Evolutionary conservation across 2,888 invertebrate genomes (phyloP), one percentile per base, ranked within the genome.

Genomic region (Arge pagana): DNA sequence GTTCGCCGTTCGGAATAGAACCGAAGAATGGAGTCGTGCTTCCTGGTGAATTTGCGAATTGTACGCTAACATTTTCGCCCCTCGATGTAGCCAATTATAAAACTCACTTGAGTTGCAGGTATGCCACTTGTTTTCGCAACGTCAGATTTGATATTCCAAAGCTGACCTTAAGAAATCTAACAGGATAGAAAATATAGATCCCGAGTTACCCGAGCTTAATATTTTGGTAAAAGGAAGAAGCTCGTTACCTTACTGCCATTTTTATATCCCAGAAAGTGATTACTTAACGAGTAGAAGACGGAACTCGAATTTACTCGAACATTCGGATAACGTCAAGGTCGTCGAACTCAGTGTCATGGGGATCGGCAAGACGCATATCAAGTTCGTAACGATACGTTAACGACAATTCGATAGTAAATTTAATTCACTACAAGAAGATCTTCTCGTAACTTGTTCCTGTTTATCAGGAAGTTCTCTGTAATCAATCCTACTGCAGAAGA

Each of bases 321-420:
- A 64, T 28, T 35, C 61, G 56, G 68, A 67, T 39, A 72, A 71
- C 13, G 66, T 81, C 10, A 78, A 80, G 48, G 83, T 88, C 18
- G 74, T 88, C 37, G 86, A 88, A 71, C 85, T 88, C 66, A 81
- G 83, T 58, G 82, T 84, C 13, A 71, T 88, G 35, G 89, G 89
- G 19, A 75, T 83, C 11, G 84, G 84, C 37, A 79, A 79, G 4
- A 63, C 63, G 63, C 80, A 80, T 56, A 78, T 78, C 63, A 82
- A 80, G 82, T 82, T 64, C 33, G 26, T 33, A 40, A 31, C 15
- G 1, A 23, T 39, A 39, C 21, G 26, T 18, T 45, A 19, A 18
- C 15, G 7, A 26, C 1, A n/a, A n/a, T n/a, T n/a, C n/a, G n/a
- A n/a, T n/a, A n/a, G n/a, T n/a, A n/a, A n/a, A n/a, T n/a, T n/a